Evolutionary conservation across 1,140 invertebrate genomes (phyloP).

Genomic region (Macrostomum lignano): DNA sequence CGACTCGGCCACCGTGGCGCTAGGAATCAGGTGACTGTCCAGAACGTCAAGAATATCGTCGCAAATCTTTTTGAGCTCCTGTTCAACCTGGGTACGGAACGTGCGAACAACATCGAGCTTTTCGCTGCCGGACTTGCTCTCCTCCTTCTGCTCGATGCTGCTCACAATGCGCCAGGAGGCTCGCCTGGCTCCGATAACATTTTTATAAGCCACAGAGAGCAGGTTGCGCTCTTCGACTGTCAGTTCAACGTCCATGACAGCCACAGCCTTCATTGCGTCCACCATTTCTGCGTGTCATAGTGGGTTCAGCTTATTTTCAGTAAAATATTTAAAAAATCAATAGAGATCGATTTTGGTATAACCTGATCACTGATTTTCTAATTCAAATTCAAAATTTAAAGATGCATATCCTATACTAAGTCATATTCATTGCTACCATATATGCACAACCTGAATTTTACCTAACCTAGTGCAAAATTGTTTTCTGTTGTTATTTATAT

Average conservation of each 20-base stretch:
- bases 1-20: slow-evolving; percentile 50
- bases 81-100: slow-evolving; percentile 89
- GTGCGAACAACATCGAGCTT: slow-evolving; percentile 37
- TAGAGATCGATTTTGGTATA: no score
- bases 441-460: no score
- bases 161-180: slow-evolving; percentile 92
- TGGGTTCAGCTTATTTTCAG: no score
- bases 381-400: no score
- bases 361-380: no score
- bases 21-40: slow-evolving; percentile 61
- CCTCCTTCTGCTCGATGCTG: slow-evolving; percentile 34
- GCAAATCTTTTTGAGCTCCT: slow-evolving; percentile 87
- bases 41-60: slow-evolving; percentile 73
- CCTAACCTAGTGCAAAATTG: no score
- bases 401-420: no score
- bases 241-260: slow-evolving; percentile 11
- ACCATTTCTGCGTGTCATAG: no score
- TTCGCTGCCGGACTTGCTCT: slow-evolving; percentile 42
- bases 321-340: no score
- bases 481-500: no score
- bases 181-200: slow-evolving; percentile 79
- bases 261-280: slow-evolving; percentile 9
- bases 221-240: slow-evolving; percentile 51
- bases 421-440: no score
- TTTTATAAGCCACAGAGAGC: slow-evolving; percentile 90